Conservation (phyloP, 2,888 invertebrate genomes). For the Drosophila lutescens region DNA sequence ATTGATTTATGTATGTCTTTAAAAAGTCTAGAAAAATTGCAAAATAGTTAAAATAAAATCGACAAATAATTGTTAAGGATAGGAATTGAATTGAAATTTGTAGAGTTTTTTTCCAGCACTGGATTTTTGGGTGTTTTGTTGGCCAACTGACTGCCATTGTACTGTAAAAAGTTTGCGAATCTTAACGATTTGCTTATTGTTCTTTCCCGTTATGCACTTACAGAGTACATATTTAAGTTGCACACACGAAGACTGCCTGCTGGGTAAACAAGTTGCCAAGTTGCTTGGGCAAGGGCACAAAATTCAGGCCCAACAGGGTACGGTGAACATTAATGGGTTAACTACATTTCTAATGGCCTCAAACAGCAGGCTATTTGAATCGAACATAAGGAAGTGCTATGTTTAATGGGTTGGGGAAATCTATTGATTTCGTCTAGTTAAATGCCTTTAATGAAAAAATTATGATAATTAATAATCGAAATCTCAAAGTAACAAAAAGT, state of each 20-base stretch:
- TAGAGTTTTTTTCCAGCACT: background rate
- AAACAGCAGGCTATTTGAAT: background rate
- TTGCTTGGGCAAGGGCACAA: background rate
- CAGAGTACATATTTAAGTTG: conserved; percentile 51
- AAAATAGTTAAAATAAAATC: too few relatives aligned
- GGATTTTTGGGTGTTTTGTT: background rate
- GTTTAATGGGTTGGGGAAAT: background rate
- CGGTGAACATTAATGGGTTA: background rate
- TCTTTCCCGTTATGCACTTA: conserved; percentile 55
- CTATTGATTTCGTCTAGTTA: background rate
- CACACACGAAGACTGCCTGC: background rate
- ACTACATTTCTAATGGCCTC: background rate
- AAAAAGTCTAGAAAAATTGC: too few relatives aligned
- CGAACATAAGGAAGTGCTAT: background rate
- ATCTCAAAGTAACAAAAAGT: too few relatives aligned
- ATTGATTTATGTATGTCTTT: too few relatives aligned
- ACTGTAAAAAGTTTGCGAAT: conserved; percentile 55
- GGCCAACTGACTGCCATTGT: conserved; percentile 32
- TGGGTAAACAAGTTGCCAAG: background rate
- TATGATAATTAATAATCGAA: too few relatives aligned
- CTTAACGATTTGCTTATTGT: conserved; percentile 76
- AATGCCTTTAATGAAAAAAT: too few relatives aligned
- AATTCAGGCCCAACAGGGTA: background rate
- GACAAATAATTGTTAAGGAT: too few relatives aligned
- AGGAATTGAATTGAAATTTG: too few relatives aligned